Base-by-base conservation (phyloP, 1,140 invertebrate species). In the Papilio glaucus region DNA sequence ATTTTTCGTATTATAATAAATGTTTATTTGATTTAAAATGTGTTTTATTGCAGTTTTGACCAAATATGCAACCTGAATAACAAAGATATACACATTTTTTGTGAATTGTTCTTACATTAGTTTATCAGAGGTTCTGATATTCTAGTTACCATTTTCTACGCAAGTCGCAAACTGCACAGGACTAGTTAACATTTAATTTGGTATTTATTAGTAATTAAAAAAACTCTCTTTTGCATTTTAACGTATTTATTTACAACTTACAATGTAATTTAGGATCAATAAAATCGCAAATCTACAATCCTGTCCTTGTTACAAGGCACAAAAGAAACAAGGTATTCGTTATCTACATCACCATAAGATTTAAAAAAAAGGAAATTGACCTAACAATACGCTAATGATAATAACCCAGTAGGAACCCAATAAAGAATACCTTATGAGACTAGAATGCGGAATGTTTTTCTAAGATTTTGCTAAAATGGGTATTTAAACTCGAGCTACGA, bases 181-280 rank as follows among this genome's bases (percentile, higher is more conserved):
- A 13, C 1, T 41, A 41, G 38, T 1, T 39, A 10, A 39, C 3
- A 13, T 41, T 41, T 13, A 13, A 3, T 13, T 41, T 12, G 24
- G 4, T 60, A n/a, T n/a, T n/a, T 60, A 26, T 29, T n/a, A 37
- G 4, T 1, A 68, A 71, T 70, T 69, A 73, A 77, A 77, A 75
- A 69, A 72, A 62, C 33, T 33, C 6, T 33, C 8, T 73, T 63
- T 68, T 78, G 53, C 60, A 75, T 68, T 77, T 80, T 71, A 74
- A 74, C 26, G 67, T 80, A 74, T 87, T 87, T 91, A 91, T 91
- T 91, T 91, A 91, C 89, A 91, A 87, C 86, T 88, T 86, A 85
- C 81, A 77, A 88, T 81, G 79, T 86, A 82, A 79, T 84, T 85
- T 78, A 77, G 74, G 81, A 87, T 83, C 78, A 84, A 81, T 83